Base-by-base conservation (phyloP, 35 echinoderm and acorn worm genomes). In the Ophiothrix spiculata region DNA sequence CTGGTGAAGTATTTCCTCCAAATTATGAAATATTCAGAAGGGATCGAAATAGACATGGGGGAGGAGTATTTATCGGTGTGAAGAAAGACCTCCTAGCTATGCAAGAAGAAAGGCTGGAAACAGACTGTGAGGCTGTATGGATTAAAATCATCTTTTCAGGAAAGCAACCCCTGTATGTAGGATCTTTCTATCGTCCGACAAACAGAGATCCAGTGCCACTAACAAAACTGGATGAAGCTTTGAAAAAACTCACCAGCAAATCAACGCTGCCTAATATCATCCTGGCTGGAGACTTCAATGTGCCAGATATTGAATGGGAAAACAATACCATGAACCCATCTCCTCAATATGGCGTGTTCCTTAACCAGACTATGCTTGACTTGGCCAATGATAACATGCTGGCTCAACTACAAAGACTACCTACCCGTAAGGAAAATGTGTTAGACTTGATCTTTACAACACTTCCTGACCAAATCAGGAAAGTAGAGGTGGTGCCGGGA, bases 341-440 rank as follows among this genome's bases (percentile, higher is more conserved):
- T 25, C 31, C 1, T 21, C 78, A 80, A 16, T 41, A 81, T 81
- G 38, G 31, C 29, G 25, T 29, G 1, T 21, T 14, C 25, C 17
- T 81, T 12, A 81, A 81, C 41, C 39, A 81, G 29, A 81, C 79
- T 40, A n/a, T 81, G 17, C 10, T 84, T 74, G 54, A 75, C 34
- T 13, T 84, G 0, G 56, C 33, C 28, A 86, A 86, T 76, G 69
- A 86, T 40, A 78, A 86, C 33, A 76, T 86, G 84, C 84, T 86
- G 25, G 13, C 14, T 12, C 64, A 86, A 86, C 77, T 86, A 40
- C 84, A 78, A 32, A 32, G 40, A 21, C 6, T 34, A 25, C 75
- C 36, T 3, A 79, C 73, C 15, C 69, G 29, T 41, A 75, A 75
- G 1, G 37, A 86, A 29, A 86, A 78, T 41, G 32, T 86, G 17